Base-by-base conservation (phyloP, 2,888 invertebrate species). In the Linnaemya tessellans region DNA sequence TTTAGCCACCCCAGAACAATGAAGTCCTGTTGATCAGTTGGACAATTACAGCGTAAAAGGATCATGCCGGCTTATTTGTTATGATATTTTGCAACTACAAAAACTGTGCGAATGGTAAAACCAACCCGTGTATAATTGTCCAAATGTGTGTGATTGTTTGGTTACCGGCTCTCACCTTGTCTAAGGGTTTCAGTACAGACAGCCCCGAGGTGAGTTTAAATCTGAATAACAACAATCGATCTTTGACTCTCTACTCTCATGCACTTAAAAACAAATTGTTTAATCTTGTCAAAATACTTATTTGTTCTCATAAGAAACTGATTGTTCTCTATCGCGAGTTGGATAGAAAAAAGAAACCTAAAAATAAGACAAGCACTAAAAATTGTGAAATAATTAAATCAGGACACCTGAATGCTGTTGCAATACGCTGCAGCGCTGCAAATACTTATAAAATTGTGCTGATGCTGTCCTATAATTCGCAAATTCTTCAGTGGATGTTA, bases 141-240 rank as follows among this genome's bases (percentile, higher is more conserved):
- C 7, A 11, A 22, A 0, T 41, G 13, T 7, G 18, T 60, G 49
- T 67, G 3, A 13, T 56, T 78, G 41, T 71, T 35, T 51, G 20
- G 62, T 78, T 74, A 75, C 49, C 54, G 64, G 70, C 51, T 75
- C 54, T 74, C 25, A 13, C 18, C 41, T 71, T 56, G 0, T 46
- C 7, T 18, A 11, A 35, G 38, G 9, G 25, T 22, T 41, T 62
- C 30, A 64, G 62, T 20, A 58, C 11, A 15, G 35, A 58, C 51
- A 79, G 46, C 13, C 13, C 2, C 25, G 67, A 41, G 80, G 51
- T 77, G 73, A 67, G 60, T 77, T 71, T 25, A 22, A 41, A 60
- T 65, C 54, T 73, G 54, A 78, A 78, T 78, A 67, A 75, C 10
- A 67, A 46, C 13, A 8, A 56, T 56, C 25, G 20, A 54, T 54